Base-by-base conservation (phyloP, 2,888 invertebrate species). In the Charanyca ferruginea region DNA sequence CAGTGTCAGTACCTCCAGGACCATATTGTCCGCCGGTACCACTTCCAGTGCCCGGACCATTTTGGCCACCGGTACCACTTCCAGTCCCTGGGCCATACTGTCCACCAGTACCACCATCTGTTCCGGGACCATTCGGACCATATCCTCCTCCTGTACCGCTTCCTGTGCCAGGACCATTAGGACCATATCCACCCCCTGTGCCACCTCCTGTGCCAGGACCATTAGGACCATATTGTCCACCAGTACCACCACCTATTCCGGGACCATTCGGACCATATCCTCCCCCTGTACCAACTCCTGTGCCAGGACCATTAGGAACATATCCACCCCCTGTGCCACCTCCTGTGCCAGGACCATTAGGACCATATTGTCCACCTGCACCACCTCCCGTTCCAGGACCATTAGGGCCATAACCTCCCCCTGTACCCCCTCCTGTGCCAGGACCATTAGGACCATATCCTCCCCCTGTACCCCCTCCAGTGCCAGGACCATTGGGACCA, bases 211-310 rank as follows among this genome's bases (percentile, higher is more conserved):
- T 47, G n/a, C 66, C 52, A 2, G 73, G 52, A 11, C 57, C 62
- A 68, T 75, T 38, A 2, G 73, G 52, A 11, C 57, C 62, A 68
- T 75, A 75, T 55, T 78, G 80, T 6, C 68, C 75, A 0, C 49
- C 68, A 8, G 73, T 35, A 2, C 59, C 62, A 1, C 61, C 47
- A 7, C n/a, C n/a, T n/a, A n/a, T n/a, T n/a, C 42, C 42, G 13
- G 52, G 28, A n/a, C 63, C 76, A 0, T n/a, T n/a, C n/a, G 68
- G 57, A 0, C 52, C 61, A 55, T 64, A 73, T 45, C 71, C 68
- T 1, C 71, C 60, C 7, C 70, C 68, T 0, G 48, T 42, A 1
- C 67, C 64, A 0, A 53, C 49, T 2, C 51, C 38, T 5, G 52
- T 42, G 0, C 38, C 64, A 11, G 66, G 65, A 13, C 62, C 70